Evolutionary conservation across 2,888 invertebrate genomes (phyloP).

Genomic region (Phrixothrix hirtus): DNA sequence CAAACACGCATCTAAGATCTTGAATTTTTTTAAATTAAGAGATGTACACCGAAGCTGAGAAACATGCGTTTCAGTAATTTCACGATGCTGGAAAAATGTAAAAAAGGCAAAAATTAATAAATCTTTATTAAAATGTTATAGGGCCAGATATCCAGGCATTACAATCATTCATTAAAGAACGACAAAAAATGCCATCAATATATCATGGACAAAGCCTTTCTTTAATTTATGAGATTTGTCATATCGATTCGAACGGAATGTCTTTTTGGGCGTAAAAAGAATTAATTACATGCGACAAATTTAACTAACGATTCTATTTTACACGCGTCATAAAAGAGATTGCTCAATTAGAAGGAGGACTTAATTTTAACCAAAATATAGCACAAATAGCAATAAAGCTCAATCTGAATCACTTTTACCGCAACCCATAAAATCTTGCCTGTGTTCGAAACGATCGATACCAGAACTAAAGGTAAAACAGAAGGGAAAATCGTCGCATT

Average conservation of each 20-base stretch:
- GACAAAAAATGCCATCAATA: not conserved
- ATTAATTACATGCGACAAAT: not conserved
- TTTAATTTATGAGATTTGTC: not conserved
- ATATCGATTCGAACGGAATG: not conserved
- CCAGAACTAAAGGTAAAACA: not conserved
- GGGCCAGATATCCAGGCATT: not conserved
- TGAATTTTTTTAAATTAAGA: too few species aligned
- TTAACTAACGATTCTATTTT: conserved; percentile 1
- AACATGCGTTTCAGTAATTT: too few species aligned
- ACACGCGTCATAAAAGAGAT: conserved; percentile 1
- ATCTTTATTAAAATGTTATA: not conserved
- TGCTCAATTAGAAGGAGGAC: conserved; percentile 13
- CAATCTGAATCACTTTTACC: conserved; percentile 16
- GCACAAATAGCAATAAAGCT: conserved; percentile 15
- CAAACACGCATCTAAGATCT: too few species aligned
- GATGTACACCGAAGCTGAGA: too few species aligned
- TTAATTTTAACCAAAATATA: conserved; percentile 20
- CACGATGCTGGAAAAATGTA: too few species aligned
- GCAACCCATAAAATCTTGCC: not conserved
- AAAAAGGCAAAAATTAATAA: not conserved
- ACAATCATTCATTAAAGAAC: not conserved
- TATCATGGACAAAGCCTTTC: not conserved
- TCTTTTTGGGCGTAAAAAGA: not conserved
- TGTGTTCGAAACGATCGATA: not conserved
- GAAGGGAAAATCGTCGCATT: not conserved